These are phyloP conservation scores for Hypanus sabinus DNA, from an alignment of 2,113 vertebrate genomes.

Conservation along the genomic window DNA sequence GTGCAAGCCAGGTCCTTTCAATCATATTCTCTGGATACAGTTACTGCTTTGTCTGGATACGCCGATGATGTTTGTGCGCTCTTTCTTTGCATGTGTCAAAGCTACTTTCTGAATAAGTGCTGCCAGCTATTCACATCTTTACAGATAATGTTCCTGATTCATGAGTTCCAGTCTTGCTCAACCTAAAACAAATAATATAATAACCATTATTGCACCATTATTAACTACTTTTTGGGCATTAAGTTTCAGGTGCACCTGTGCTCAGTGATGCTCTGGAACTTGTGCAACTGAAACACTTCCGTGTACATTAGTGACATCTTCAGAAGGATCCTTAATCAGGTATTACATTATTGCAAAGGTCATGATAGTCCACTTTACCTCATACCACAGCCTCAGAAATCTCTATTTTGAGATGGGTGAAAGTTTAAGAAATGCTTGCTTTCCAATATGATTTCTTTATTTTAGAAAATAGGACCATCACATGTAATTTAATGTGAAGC, in stretches of 20 bases:
- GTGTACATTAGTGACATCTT: background rate
- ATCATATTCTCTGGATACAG: background rate
- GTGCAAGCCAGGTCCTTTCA: background rate
- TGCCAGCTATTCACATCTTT: background rate
- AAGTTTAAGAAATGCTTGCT: background rate
- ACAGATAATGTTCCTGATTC: background rate
- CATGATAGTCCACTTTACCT: background rate
- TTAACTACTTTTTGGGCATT: background rate
- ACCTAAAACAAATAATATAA: background rate
- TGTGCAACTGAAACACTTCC: background rate
- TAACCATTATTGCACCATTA: background rate
- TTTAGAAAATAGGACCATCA: background rate
- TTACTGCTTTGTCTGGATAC: too few relatives aligned
- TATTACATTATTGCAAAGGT: background rate
- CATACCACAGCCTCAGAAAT: background rate
- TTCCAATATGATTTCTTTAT: background rate
- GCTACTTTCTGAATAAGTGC: background rate
- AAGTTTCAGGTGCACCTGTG: background rate
- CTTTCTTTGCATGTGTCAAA: background rate
- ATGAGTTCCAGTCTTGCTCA: too few relatives aligned
- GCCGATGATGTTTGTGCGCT: too few relatives aligned
- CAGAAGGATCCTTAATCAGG: background rate
- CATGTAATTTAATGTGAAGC: background rate
- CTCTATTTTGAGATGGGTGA: background rate
- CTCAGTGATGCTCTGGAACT: background rate